Conservation (phyloP, 2,888 invertebrate species). For the Pantelozetes paolii region DNA sequence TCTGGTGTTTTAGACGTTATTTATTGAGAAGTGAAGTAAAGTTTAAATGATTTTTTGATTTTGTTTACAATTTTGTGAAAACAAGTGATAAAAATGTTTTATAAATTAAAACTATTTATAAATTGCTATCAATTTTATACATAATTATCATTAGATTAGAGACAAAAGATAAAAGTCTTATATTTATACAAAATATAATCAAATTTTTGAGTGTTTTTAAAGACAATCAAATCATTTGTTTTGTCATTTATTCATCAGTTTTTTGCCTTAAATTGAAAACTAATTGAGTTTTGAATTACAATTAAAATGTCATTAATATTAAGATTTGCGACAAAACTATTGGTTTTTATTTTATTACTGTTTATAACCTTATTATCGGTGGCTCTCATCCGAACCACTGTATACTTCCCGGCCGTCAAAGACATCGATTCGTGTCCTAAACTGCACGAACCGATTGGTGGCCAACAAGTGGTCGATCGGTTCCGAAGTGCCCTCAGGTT, state of each 20-base stretch:
- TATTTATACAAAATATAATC: too few relatives aligned
- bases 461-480: slow-evolving; percentile 42
- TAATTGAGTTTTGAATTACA: not conserved
- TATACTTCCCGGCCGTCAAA: slow-evolving; percentile 27
- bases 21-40: too few relatives aligned
- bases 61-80: too few relatives aligned
- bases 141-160: too few relatives aligned
- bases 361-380: not conserved
- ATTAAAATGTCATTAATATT: not conserved
- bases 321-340: slow-evolving; percentile 12
- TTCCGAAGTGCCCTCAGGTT: slow-evolving; percentile 49
- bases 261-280: not conserved
- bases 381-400: slow-evolving; percentile 15
- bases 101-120: too few relatives aligned
- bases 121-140: too few relatives aligned
- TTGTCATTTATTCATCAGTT: too few relatives aligned
- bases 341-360: not conserved
- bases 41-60: too few relatives aligned
- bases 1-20: too few relatives aligned
- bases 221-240: not conserved
- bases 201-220: too few relatives aligned
- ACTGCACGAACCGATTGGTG: slow-evolving; percentile 37
- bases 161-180: too few relatives aligned
- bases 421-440: not conserved
- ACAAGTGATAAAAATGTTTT: too few relatives aligned